Evolutionary conservation across 2,888 invertebrate species (phyloP).

Genomic region (Camptogramma bilineatum): DNA sequence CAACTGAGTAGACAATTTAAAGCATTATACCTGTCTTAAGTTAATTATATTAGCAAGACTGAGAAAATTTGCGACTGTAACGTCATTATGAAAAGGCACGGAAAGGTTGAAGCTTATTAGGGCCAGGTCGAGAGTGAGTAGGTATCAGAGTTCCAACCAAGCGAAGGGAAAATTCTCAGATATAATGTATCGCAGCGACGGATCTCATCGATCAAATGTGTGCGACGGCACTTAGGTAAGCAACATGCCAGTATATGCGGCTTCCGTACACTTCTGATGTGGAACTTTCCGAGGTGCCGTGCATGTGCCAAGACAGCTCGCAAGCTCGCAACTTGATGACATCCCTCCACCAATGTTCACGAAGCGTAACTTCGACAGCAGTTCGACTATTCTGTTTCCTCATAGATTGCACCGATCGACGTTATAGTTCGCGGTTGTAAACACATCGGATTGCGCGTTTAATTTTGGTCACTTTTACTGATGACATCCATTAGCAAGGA

Average conservation of each 20-base stretch:
- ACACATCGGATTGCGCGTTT: constrained; percentile 15
- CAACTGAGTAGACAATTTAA: constrained; percentile 58
- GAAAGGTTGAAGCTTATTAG: constrained; percentile 65
- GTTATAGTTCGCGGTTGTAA: constrained; percentile 15
- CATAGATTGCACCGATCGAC: constrained; percentile 5
- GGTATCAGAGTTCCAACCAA: constrained; percentile 46
- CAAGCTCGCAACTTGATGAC: constrained; percentile 34
- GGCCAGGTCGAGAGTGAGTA: constrained; percentile 44
- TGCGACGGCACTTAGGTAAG: constrained; percentile 48
- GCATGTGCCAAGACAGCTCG: constrained; percentile 53
- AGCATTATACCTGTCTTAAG: constrained; percentile 60
- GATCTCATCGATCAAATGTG: constrained; percentile 74
- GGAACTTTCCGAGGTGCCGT: constrained; percentile 54
- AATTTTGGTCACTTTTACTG: constrained; percentile 35
- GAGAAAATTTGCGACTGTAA: constrained; percentile 65
- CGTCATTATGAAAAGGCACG: constrained; percentile 63
- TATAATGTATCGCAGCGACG: constrained; percentile 67
- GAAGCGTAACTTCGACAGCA: constrained; percentile 37
- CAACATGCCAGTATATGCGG: constrained; percentile 38
- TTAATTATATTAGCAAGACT: constrained; percentile 67
- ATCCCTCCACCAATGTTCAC: constrained; percentile 35
- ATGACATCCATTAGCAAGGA: constrained; percentile 27
- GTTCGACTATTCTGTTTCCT: constrained; percentile 23
- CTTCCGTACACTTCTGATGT: constrained; percentile 46
- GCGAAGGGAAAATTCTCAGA: constrained; percentile 50